Evolutionary conservation across 2,113 vertebrate genomes (phyloP), one percentile per base, ranked within the genome.

Genomic region (Lampris megalopsis): DNA sequence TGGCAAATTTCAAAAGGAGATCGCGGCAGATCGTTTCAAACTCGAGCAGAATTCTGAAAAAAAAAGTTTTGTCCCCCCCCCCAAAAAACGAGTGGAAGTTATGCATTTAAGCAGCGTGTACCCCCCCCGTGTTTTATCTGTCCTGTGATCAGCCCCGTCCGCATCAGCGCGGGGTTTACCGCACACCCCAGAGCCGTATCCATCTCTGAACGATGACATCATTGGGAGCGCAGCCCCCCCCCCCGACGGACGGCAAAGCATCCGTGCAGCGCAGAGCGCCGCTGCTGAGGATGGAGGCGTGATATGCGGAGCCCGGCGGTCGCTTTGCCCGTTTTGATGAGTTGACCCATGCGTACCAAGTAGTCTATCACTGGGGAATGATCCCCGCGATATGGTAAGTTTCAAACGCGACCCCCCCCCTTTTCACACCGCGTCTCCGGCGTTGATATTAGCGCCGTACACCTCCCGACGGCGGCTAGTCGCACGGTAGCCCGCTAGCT

Each of bases 321-420:
- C 79, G 73, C 71, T 81, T 57, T 77, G 62, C 81, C 66, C 50
- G 42, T 74, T 24, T 83, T 87, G 78, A 82, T 86, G 86, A 82
- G 82, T 68, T 76, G 83, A 89, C 90, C 91, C 77, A 94, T 94
- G 94, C 87, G 85, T 81, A 70, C 63, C 59, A 63, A 91, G 83
- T 91, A 87, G 88, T 70, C 58, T 1, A 61, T 67, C 70, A 40
- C 81, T 75, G 86, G 92, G 93, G 88, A 92, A 90, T 75, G 42
- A 71, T 71, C 93, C 93, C 94, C 88, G 82, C 69, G 84, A 81
- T 77, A 77, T 83, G 94, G 94, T 95, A 81, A 94, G 93, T 60
- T 74, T 36, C 52, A 49, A 40, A 40, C 48, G 69, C 49, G 42
- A 59, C 64, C 45, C 24, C 24, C 24, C 24, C 24, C 24, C 24